Evolutionary conservation across 2,888 invertebrate genomes (phyloP), one percentile per base, ranked within the genome.

Genomic region (Drosophila limbata): DNA sequence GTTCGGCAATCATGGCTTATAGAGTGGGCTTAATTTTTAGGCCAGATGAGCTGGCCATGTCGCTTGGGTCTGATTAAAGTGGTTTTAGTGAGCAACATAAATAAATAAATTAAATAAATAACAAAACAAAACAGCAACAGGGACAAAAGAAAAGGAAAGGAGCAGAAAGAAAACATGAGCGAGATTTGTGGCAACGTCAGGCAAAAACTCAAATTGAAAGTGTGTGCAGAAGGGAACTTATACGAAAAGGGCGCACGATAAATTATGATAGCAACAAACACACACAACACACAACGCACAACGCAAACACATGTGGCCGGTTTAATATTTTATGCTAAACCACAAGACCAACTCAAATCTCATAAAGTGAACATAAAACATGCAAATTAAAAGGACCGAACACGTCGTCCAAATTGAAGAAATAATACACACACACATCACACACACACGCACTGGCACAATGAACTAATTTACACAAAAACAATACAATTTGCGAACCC

Each of bases 321-420:
- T 61, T 85, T 87, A 90, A 85, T 85, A 85, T 85, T 88, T 85
- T 81, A 90, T 89, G 84, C 87, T 67, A 74, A 82, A 70, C 89
- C 88, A 70, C 84, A 90, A 56, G 72, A 73, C 79, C 81, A 78
- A 88, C 84, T 81, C 73, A 86, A 86, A 84, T 84, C 89, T 89
- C 87, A 88, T 83, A 88, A 88, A 90, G 89, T 88, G 90, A 81
- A 73, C 88, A 85, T 90, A 90, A 85, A 89, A 90, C 90, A 85
- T 85, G 85, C 89, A 85, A 85, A 85, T 85, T 85, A 85, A 90
- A 90, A 90, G 89, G 89, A 76, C 89, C 89, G 72, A 88, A 88
- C 87, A 90, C 89, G 88, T 82, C 81, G 88, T 73, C 75, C 64
- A 51, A 56, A 63, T 66, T 76, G 47, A 70, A 85, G 77, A 74